phyloP scores from a whole-genome alignment of 2,113 vertebrate genomes.

The Xiphophorus hellerii region DNA sequence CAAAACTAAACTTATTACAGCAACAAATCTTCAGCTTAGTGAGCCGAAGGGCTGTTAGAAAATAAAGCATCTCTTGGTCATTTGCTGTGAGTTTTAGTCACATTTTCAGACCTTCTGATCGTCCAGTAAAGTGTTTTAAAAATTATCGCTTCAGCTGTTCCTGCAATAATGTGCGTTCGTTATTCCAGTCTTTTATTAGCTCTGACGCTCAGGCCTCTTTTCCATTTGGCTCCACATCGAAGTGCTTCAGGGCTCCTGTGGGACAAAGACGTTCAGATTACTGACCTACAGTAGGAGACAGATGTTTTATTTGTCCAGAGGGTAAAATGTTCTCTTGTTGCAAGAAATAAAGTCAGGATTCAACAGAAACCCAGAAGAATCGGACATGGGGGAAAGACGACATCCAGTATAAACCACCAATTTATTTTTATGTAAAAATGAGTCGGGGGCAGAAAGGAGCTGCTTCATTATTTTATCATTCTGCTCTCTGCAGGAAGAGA shows the following conservation, averaged over 20 bases:
- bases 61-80: too few relatives aligned
- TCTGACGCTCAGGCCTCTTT: neutral
- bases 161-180: neutral
- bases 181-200: neutral
- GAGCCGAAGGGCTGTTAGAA: too few relatives aligned
- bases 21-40: too few relatives aligned
- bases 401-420: neutral
- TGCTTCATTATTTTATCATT: slow-evolving; percentile 11
- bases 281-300: slow-evolving; percentile 18
- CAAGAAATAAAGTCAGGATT: slow-evolving; percentile 10
- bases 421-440: slow-evolving; percentile 19
- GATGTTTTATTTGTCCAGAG: slow-evolving; percentile 12
- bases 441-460: neutral
- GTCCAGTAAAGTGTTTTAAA: neutral
- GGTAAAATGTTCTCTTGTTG: neutral
- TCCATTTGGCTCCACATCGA: neutral
- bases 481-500: slow-evolving; percentile 6
- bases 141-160: neutral
- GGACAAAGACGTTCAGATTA: neutral
- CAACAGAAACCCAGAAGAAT: neutral
- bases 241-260: neutral
- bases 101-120: too few relatives aligned
- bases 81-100: too few relatives aligned
- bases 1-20: too few relatives aligned
- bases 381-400: neutral